phyloP scores from a whole-genome alignment of 2,888 invertebrate species.

The Caenorhabditis uteleia region DNA sequence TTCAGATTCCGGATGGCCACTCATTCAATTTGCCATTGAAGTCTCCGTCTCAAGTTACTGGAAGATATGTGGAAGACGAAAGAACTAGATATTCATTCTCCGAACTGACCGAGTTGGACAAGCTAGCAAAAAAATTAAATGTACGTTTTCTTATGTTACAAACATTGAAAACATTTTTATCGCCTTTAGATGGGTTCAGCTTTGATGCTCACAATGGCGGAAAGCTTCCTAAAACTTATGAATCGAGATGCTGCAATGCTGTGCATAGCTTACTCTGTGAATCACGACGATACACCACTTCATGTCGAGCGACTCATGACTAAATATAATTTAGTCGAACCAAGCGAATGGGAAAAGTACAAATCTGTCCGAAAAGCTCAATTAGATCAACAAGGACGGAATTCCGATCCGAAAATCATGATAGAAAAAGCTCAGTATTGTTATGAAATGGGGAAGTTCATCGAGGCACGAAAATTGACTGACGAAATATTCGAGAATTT shows the following conservation, averaged over 20 bases:
- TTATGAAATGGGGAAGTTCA: constrained; percentile 50
- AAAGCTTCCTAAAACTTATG: constrained; percentile 36
- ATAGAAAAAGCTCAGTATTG: constrained; percentile 40
- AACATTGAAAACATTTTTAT: background rate
- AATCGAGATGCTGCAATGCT: constrained; percentile 38
- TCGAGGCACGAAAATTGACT: constrained; percentile 51
- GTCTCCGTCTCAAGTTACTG: constrained; percentile 26
- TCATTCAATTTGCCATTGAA: constrained; percentile 9
- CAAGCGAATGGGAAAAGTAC: constrained; percentile 26
- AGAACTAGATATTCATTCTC: constrained; percentile 24
- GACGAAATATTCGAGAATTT: constrained; percentile 46
- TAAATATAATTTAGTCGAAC: constrained; percentile 33
- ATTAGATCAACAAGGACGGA: constrained; percentile 24
- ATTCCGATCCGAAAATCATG: constrained; percentile 20
- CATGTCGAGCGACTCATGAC: constrained; percentile 29
- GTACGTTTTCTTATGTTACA: background rate
- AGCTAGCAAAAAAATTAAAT: constrained; percentile 9
- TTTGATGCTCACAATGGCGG: constrained; percentile 26
- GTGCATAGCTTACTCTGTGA: constrained; percentile 29
- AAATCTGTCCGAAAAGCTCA: constrained; percentile 21
- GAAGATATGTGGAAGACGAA: constrained; percentile 35
- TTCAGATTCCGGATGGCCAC: constrained; percentile 1
- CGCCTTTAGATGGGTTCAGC: constrained; percentile 14
- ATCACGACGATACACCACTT: constrained; percentile 16
- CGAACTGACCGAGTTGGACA: constrained; percentile 29